Evolutionary conservation across 2,113 vertebrate species (phyloP), one percentile per base, ranked within the genome.

Genomic region (Zosterops lateralis): DNA sequence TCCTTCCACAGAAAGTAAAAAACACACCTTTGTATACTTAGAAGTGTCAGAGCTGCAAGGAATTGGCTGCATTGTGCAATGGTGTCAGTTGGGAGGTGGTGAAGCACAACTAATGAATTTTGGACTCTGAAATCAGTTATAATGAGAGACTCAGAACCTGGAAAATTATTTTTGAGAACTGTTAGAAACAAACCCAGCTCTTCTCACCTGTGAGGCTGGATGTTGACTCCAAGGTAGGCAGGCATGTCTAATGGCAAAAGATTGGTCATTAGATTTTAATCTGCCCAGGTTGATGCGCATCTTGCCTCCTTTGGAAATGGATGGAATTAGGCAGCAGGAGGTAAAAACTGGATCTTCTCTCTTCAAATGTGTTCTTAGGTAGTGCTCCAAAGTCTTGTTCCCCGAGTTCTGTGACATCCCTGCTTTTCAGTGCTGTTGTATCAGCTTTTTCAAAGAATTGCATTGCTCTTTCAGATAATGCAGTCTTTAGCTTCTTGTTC

Each of bases 41-140:
- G 45, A 34, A 51, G 29, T 8, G 26, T 76, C 42, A 28, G 51
- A 56, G n/a, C 31, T 70, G 3, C 0, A 40, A 61, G 47, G 20
- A 73, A 14, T 25, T 31, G 29, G 22, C 68, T 76, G 17, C 31
- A 2, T 15, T 31, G 25, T 88, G 7, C n/a, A 9, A 1, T 5
- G 42, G 16, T 57, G 25, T 80, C 40, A 19, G 4, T 2, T 48
- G 57, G 64, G 54, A 91, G 58, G 14, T 79, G 42, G 24, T 86
- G 73, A 77, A 71, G 79, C 76, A 88, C 28, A 85, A 1, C 72
- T 84, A 89, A 92, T 92, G 82, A 58, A 64, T 83, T 95, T 80
- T 80, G 83, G 61, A 20, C 76, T 67, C 88, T 65, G 58, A 82
- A 77, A 67, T 93, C 7, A 62, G 50, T 22, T 48, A 4, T 66